These are phyloP conservation scores for Micronisus gabar DNA, from an alignment of 2,113 vertebrate species.

Conservation along the genomic window DNA sequence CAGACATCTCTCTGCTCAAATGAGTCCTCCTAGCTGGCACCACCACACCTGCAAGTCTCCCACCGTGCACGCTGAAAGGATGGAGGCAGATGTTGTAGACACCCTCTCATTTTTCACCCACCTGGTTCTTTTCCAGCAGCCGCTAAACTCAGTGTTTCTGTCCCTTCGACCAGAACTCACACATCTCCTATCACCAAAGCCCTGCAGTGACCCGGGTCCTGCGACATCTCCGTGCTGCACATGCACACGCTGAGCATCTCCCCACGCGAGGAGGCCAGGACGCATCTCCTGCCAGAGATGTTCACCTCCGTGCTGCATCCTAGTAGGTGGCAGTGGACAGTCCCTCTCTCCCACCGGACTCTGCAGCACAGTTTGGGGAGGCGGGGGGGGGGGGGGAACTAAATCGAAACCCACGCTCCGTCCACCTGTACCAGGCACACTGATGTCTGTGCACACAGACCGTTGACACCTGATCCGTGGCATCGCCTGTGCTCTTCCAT, in stretches of 20 bases:
- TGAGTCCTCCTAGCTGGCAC: neutral
- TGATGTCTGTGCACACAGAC: neutral
- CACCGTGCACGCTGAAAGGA: neutral
- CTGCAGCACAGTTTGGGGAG: neutral
- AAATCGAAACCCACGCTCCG: neutral
- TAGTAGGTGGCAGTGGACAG: rapidly evolving
- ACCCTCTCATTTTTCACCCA: neutral
- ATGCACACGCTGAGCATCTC: neutral
- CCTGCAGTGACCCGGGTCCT: neutral
- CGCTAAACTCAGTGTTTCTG: neutral
- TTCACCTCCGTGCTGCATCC: neutral
- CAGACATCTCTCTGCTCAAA: neutral
- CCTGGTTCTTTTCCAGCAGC: neutral
- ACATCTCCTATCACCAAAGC: neutral
- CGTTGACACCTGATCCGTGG: rapidly evolving
- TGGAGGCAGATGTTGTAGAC: neutral
- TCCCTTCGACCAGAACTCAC: neutral
- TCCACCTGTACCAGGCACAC: neutral
- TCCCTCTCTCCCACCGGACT: neutral
- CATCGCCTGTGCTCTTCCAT: neutral
- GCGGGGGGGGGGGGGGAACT: neutral
- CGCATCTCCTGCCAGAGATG: neutral
- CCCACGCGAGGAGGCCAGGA: neutral
- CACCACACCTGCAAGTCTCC: constrained; percentile 12
- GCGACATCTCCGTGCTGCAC: neutral